Evolutionary conservation across 2,113 vertebrate genomes (phyloP), one percentile per base, ranked within the genome.

Genomic region (Oxygymnocypris stewartii): DNA sequence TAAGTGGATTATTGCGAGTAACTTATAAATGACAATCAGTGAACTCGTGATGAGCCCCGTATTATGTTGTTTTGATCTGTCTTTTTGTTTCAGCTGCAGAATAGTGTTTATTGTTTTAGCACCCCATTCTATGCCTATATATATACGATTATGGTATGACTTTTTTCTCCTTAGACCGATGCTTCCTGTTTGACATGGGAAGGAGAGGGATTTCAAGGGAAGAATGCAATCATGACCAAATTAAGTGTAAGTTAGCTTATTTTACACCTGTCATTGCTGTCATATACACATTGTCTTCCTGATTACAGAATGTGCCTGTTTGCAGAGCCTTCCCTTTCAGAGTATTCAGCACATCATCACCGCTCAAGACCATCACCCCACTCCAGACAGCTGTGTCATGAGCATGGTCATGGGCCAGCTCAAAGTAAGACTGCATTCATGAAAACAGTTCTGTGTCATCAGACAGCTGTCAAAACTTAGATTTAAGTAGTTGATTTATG

Each of bases 151-250:
- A 37, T 49, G 4, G n/a, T 76, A 20, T 79, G 25, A 20, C 57
- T 80, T 69, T 11, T 35, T 82, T 47, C 65, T 3, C n/a, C 35
- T 23, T 79, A 93, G 93, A 89, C 88, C 37, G 90, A 94, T 54
- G 82, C 81, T 25, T 91, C 94, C n/a, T 95, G 91, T 89, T 93
- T 95, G 87, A 95, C 95, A 0, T 96, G 94, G 94, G 94, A 95
- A 91, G 94, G 93, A 69, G 87, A 92, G 65, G 85, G 91, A 8
- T 95, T 93, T 88, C 88, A 90, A 71, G 94, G 94, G 57, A 95
- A 94, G 88, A 84, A 90, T 59, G 92, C 90, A 40, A 92, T 95
- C 47, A 86, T 90, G 89, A 88, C 88, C 77, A 94, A 95, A 90
- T 85, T 95, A 69, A 90, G 87, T 84, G 94, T 95, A 92, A 81